Conservation (phyloP, 1,140 invertebrate species). For the Hyles vespertilio region DNA sequence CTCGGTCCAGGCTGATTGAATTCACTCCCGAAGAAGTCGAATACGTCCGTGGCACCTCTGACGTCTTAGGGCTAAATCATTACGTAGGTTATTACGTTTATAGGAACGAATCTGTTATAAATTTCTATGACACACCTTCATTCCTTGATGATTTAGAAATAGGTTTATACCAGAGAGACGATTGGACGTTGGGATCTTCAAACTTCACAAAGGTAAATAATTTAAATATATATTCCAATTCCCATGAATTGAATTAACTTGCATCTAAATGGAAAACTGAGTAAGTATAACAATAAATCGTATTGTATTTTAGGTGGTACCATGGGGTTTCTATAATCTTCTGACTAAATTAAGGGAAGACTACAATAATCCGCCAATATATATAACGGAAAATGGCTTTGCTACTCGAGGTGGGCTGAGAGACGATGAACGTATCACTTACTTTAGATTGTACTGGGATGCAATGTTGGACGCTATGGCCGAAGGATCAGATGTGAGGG, state of each 20-base stretch:
- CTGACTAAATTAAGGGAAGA: slow-evolving; percentile 25
- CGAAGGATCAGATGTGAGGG: slow-evolving; percentile 39
- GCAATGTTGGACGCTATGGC: slow-evolving; percentile 33
- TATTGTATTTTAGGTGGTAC: slow-evolving; percentile 24
- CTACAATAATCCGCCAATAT: slow-evolving; percentile 28
- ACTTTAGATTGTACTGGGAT: slow-evolving; percentile 53
- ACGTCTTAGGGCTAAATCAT: slow-evolving; percentile 77
- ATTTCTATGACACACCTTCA: slow-evolving; percentile 8
- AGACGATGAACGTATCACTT: slow-evolving; percentile 42
- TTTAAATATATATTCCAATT: background rate
- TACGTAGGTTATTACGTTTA: slow-evolving; percentile 57
- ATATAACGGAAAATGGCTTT: slow-evolving; percentile 46
- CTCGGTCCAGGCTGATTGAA: slow-evolving; percentile 38
- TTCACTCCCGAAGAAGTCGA: slow-evolving; percentile 32
- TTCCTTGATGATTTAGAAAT: slow-evolving; percentile 13
- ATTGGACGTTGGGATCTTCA: slow-evolving; percentile 11
- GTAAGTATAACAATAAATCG: too few relatives aligned
- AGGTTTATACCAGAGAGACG: slow-evolving; percentile 6
- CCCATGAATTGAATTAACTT: background rate
- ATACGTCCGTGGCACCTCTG: slow-evolving; percentile 43
- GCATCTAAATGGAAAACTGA: too few relatives aligned
- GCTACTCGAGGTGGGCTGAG: slow-evolving; percentile 21
- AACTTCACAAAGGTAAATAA: slow-evolving; percentile 18
- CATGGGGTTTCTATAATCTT: slow-evolving; percentile 54
- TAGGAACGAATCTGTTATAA: slow-evolving; percentile 12